Base-by-base conservation (phyloP, 1,140 invertebrate species). In the Eubasilissa regina region DNA sequence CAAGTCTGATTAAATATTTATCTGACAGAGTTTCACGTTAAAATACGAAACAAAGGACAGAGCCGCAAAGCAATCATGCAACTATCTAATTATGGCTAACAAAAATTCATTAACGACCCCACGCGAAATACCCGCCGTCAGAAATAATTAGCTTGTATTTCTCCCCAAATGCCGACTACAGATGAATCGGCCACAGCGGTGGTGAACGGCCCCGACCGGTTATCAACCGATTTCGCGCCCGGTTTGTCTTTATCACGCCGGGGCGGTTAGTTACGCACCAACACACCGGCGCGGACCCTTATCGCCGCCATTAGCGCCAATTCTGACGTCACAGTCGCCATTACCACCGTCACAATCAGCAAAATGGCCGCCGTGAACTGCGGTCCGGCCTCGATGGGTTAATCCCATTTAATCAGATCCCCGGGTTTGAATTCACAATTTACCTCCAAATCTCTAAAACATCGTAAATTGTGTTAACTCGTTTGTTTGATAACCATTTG, bases 241-340 rank as follows among this genome's bases (percentile, higher is more conserved):
- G 21, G 60, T 19, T 8, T 56, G 13, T 17, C 15, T 56, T 13
- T 8, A 25, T 10, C 6, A 73, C 17, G n/a, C n/a, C n/a, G n/a
- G n/a, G n/a, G n/a, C n/a, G 51, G 53, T 73, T 73, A 73, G 51
- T 53, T 51, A 25, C 70, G 43, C 51, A 48, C 70, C 51, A 73
- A 12, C 9, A n/a, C 47, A 35, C 51, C 21, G 51, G 47, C 48
- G 70, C 47, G 70, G 51, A 44, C 48, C 70, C 70, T 73, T 73
- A 73, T 73, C 70, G 70, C 70, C 19, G 47, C 19, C 70, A 56
- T 73, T 73, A 55, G 19, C 70, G 47, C 70, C 47, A 53, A 55
- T 73, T 12, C 47, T 53, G 70, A 73, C 70, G 70, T 73, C 47
- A 47, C 21, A 53, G 53, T 51, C 70, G 15, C 15, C 70, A 53